Evolutionary conservation across 2,113 vertebrate species (phyloP), one percentile per base, ranked within the genome.

Genomic region (Pelusios castaneus): DNA sequence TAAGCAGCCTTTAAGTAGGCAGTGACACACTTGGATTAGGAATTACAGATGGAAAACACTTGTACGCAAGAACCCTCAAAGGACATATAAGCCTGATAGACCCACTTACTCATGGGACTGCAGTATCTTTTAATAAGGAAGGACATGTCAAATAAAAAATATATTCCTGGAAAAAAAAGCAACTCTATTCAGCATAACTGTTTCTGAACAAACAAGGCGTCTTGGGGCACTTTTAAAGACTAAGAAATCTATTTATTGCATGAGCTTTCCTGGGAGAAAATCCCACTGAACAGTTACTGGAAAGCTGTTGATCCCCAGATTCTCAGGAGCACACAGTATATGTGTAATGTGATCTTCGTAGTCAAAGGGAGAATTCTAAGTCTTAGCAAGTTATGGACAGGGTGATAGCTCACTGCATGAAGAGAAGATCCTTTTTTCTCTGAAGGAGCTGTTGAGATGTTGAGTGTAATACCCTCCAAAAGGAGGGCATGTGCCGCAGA

Each of bases 391-490:
- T 76, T 76, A 43, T 29, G 11, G 2, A 45, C 84, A 14, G 41
- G 70, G 84, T 5, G 67, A 45, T 79, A 9, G 43, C 67, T 1
- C 14, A 22, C n/a, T 84, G 4, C 3, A 0, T 34, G 10, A 78
- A 86, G 22, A 82, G 1, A 2, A 1, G 51, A 10, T 45, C 25
- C n/a, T 70, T 76, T 87, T 2, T 87, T 38, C 91, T 89, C n/a
- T 6, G 0, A 29, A 10, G 47, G 2, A 92, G 2, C 6, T 92
- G 51, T 86, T 84, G 5, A 2, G 0, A 0, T 82, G 8, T 79
- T 86, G 4, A 45, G 49, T 67, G 38, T 43, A 86, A 54, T 41
- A 31, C n/a, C 29, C 70, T 1, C 8, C 8, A 34, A 47, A 83
- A 58, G 67, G 5, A 58, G 4, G 41, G 31, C 5, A 38, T 70